Conservation (phyloP, 1,140 invertebrate genomes). For the Pinna nobilis region DNA sequence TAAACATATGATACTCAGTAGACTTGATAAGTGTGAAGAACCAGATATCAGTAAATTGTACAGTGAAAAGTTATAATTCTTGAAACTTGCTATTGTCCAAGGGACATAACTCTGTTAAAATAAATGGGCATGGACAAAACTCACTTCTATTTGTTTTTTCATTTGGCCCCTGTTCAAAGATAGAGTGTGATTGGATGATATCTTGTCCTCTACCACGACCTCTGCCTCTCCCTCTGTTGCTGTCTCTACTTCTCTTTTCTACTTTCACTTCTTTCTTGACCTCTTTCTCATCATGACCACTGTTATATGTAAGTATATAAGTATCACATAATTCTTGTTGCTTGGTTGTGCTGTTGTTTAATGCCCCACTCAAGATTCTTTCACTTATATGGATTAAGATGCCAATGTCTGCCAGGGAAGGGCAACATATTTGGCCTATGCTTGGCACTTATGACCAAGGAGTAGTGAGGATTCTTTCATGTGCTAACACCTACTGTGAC, state of each 20-base stretch:
- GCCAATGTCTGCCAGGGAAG: too few relatives aligned
- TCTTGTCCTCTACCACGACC: slow-evolving; percentile 55
- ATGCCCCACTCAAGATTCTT: too few relatives aligned
- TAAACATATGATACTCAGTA: too few relatives aligned
- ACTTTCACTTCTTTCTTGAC: slow-evolving; percentile 16
- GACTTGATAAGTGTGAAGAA: slow-evolving; percentile 5
- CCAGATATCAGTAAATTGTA: not conserved
- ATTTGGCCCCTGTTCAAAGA: slow-evolving; percentile 66
- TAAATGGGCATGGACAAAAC: not conserved
- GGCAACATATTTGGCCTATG: too few relatives aligned
- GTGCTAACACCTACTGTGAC: too few relatives aligned
- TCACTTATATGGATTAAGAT: too few relatives aligned
- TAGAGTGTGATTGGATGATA: slow-evolving; percentile 65
- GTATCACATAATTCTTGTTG: not conserved
- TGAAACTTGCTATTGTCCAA: not conserved
- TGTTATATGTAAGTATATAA: not conserved
- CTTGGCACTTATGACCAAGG: too few relatives aligned
- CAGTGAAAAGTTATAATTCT: not conserved
- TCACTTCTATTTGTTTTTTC: slow-evolving; percentile 32
- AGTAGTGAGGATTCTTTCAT: too few relatives aligned
- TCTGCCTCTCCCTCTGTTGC: slow-evolving; percentile 55
- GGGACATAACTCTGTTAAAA: not conserved
- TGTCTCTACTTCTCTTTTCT: slow-evolving; percentile 5
- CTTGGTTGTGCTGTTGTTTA: too few relatives aligned
- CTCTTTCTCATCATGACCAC: slow-evolving; percentile 12